Percentiles rank a stretch among this genome's conserved stretches.
Evolutionary conservation across 1,140 invertebrate species (phyloP).

Genomic region (Augochlora pura): DNA sequence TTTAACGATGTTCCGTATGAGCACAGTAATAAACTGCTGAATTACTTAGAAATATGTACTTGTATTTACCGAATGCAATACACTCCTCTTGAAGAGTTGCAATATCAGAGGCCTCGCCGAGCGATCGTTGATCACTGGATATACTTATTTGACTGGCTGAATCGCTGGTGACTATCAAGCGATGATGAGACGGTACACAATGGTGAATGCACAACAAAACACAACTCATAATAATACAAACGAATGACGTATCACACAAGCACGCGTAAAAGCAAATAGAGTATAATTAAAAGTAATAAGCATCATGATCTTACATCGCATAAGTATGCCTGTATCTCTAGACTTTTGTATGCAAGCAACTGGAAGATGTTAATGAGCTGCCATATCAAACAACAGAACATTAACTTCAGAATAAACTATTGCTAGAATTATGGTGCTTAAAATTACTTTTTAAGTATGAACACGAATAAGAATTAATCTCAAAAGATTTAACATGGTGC

Average conservation of each 20-base stretch:
- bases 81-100: conserved; percentile 78
- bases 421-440: conserved; percentile 31
- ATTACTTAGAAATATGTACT: conserved; percentile 57
- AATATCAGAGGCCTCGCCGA: conserved; percentile 78
- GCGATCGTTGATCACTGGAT: conserved; percentile 79
- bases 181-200: conserved; percentile 76
- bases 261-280: conserved; percentile 78
- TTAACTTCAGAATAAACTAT: conserved; percentile 6
- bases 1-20: conserved; percentile 20
- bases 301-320: conserved; percentile 51
- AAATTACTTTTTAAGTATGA: conserved; percentile 30
- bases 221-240: conserved; percentile 73
- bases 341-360: conserved; percentile 37
- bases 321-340: conserved; percentile 34
- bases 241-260: conserved; percentile 69
- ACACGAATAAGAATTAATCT: conserved; percentile 27
- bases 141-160: conserved; percentile 80
- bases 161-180: conserved; percentile 79
- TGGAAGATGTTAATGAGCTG: conserved; percentile 42
- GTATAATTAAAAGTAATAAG: conserved; percentile 72
- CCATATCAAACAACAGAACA: conserved; percentile 31
- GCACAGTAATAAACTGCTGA: conserved; percentile 53
- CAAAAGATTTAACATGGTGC: conserved; percentile 44
- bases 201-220: conserved; percentile 72
- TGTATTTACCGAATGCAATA: conserved; percentile 78